A percentile compares a stretch with the other conserved stretches of the same genome.
These are phyloP conservation scores for Agrilus mali DNA, from an alignment of 2,888 invertebrate genomes.

Conservation along the genomic window DNA sequence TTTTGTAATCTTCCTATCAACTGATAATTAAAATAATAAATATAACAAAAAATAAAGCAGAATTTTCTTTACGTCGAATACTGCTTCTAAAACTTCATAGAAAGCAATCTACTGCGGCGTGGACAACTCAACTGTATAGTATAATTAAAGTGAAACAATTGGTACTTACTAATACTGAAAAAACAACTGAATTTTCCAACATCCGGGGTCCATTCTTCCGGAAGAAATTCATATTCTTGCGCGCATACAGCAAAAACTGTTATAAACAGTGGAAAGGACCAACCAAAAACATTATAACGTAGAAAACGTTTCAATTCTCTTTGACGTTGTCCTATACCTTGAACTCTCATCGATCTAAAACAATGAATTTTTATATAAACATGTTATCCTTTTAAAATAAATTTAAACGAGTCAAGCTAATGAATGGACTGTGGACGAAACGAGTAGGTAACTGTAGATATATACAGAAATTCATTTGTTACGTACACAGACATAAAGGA, in stretches of 20 bases:
- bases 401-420: too few relatives aligned
- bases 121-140: neutral
- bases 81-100: neutral
- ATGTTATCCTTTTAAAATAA: neutral
- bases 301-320: conserved; percentile 45
- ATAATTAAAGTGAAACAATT: conserved; percentile 1
- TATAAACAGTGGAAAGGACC: conserved; percentile 49
- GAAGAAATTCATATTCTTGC: conserved; percentile 40
- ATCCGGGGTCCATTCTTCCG: conserved; percentile 40
- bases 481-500: too few relatives aligned
- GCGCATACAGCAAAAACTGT: conserved; percentile 42
- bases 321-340: conserved; percentile 34
- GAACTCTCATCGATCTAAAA: conserved; percentile 37
- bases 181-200: conserved; percentile 53
- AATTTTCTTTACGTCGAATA: too few relatives aligned
- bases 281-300: conserved; percentile 58
- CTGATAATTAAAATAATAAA: too few relatives aligned
- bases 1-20: too few relatives aligned
- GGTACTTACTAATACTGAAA: conserved; percentile 42
- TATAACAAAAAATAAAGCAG: too few relatives aligned
- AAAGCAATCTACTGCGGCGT: neutral
- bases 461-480: too few relatives aligned
- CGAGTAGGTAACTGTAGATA: too few relatives aligned
- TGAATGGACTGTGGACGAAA: too few relatives aligned
- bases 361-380: neutral